Evolutionary conservation across 2,888 invertebrate genomes (phyloP), one percentile per base, ranked within the genome.

Genomic region (Parthenolecanium corni): DNA sequence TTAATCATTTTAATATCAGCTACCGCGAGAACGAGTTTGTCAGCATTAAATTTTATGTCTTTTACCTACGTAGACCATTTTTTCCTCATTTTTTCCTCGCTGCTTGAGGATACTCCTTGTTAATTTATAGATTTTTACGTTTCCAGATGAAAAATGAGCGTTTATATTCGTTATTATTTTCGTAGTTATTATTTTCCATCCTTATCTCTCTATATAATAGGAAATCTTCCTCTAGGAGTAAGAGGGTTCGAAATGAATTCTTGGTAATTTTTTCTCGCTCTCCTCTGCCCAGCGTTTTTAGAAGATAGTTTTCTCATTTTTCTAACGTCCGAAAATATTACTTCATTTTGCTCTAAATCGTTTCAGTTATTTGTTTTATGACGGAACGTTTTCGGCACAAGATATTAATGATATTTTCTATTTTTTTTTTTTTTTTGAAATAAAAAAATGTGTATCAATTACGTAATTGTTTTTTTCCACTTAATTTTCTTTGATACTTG

Each of bases 31-130:
- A 54, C 54, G 54, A 54, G 54, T 54, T 42, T 54, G 42, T 54
- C 54, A 54, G 54, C 54, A 54, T 54, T 54, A 54, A 54, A 54
- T 54, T 54, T 54, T 54, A 54, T 54, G 54, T 54, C 54, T 54
- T 42, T 54, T 40, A 36, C 42, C 42, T 40, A 54, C 23, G 40
- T 54, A 36, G 31, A 4, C 31, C 31, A 31, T 31, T 31, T 31
- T 31, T 31, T 31, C 5, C 31, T 31, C 31, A 31, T 31, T 6
- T 31, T 31, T 31, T 9, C 31, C 9, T 31, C 31, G 5, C 31
- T 31, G 21, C 40, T 54, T 54, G 38, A 21, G 42, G 54, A 42
- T 40, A 54, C 54, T 54, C 42, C 54, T 54, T 54, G 54, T 54
- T 54, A 54, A 54, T 54, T 54, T 54, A 54, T 54, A 54, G 54